Conservation (phyloP, 2,888 invertebrate genomes). For the Melieria crassipennis region DNA sequence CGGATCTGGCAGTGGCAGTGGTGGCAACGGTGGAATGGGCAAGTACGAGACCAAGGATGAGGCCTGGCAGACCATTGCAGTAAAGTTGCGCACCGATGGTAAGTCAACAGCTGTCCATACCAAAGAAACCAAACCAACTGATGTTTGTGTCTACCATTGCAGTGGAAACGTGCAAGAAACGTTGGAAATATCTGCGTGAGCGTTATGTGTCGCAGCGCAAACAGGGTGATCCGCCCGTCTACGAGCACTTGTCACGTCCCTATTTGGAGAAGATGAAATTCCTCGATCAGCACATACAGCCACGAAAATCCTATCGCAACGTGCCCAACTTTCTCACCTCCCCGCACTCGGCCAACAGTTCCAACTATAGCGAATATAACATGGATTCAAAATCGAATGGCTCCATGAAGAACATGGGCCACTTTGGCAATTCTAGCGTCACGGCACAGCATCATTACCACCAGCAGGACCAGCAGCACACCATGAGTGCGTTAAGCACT, state of each 20-base stretch:
- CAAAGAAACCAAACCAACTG: not conserved
- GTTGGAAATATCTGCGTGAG: conserved; percentile 65
- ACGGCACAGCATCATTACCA: conserved; percentile 50
- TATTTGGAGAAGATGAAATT: conserved; percentile 67
- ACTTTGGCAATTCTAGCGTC: conserved; percentile 42
- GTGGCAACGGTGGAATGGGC: conserved; percentile 48
- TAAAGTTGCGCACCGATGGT: conserved; percentile 64
- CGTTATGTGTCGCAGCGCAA: conserved; percentile 65
- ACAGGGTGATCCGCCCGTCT: conserved; percentile 64
- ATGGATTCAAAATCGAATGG: conserved; percentile 65
- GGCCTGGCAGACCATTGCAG: conserved; percentile 63
- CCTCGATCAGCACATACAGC: conserved; percentile 65
- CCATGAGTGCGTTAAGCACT: conserved; percentile 55
- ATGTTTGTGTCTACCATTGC: conserved; percentile 1
- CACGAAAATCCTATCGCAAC: conserved; percentile 64
- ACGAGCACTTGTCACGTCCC: conserved; percentile 65
- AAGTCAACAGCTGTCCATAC: conserved; percentile 36
- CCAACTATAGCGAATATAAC: conserved; percentile 61
- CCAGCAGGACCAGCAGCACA: conserved; percentile 52
- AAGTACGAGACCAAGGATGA: conserved; percentile 65
- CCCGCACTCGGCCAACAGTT: conserved; percentile 60
- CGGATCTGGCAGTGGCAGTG: conserved; percentile 34
- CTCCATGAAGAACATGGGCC: conserved; percentile 57
- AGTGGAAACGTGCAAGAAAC: conserved; percentile 66
- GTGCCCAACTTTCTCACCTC: conserved; percentile 62